Percentiles rank a stretch among this genome's conserved stretches.
These are phyloP conservation scores for Oryzias dopingdopingensis DNA, from an alignment of 2,797 vertebrate genomes.

Conservation along the genomic window DNA sequence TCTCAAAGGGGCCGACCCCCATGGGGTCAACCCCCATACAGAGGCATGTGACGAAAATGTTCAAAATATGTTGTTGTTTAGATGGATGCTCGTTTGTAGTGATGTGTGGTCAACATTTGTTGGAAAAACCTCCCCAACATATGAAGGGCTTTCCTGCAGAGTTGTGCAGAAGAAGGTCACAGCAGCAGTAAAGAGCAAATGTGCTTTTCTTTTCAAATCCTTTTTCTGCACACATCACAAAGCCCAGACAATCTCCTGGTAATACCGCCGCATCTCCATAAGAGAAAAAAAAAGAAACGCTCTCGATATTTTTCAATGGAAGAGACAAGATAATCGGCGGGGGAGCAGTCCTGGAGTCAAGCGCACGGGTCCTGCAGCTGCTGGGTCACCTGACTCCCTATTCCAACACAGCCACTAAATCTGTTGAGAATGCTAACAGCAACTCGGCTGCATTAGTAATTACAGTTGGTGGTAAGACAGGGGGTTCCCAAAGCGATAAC, in stretches of 20 bases:
- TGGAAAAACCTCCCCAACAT: conserved; percentile 49
- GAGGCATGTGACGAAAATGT: no score
- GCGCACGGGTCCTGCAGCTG: conserved; percentile 30
- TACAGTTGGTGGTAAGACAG: conserved; percentile 57
- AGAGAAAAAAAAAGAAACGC: conserved; percentile 38
- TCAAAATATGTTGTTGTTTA: no score
- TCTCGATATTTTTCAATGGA: conserved; percentile 35
- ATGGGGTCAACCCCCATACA: no score
- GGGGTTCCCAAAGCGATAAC: conserved; percentile 55
- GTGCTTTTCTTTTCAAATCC: conserved; percentile 57
- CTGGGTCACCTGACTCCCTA: conserved; percentile 37
- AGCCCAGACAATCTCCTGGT: conserved; percentile 60
- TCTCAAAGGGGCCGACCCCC: no score
- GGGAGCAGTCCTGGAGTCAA: conserved; percentile 14
- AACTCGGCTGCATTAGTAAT: conserved; percentile 49
- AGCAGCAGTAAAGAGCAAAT: conserved; percentile 45
- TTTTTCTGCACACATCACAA: conserved; percentile 55
- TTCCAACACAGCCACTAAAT: conserved; percentile 36
- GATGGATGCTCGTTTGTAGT: no score
- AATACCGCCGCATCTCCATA: conserved; percentile 51
- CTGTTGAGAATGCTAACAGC: conserved; percentile 48
- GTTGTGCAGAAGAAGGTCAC: conserved; percentile 47
- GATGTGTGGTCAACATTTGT: no score
- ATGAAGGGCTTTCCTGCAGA: conserved; percentile 49
- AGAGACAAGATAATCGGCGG: conserved; percentile 6